These are phyloP conservation scores for Bergia sp. DNA, from an alignment of 92 coral and sea anemone genomes.

Conservation along the genomic window DNA sequence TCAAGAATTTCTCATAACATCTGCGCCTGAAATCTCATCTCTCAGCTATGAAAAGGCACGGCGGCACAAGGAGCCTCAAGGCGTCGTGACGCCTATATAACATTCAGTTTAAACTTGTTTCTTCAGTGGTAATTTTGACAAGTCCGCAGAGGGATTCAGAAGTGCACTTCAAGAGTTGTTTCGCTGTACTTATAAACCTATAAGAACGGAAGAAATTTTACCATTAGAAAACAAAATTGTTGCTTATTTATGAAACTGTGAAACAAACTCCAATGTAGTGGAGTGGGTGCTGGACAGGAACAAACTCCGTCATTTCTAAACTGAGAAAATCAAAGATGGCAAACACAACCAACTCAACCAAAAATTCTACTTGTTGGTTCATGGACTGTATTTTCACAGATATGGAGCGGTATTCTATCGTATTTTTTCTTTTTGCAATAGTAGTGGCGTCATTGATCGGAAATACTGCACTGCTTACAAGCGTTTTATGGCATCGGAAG, in stretches of 20 bases:
- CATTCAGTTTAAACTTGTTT: not conserved
- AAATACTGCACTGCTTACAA: not conserved
- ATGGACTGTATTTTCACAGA: constrained; percentile 6
- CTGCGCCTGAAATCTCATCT: not conserved
- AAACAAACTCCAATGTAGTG: not conserved
- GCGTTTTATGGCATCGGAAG: not conserved
- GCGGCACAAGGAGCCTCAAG: not conserved
- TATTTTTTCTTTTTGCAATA: not conserved
- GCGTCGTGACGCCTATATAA: not conserved
- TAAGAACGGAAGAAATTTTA: too few relatives aligned
- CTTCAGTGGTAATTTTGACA: not conserved
- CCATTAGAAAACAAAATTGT: not conserved
- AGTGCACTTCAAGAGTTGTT: not conserved
- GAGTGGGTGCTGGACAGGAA: not conserved
- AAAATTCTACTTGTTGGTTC: not conserved
- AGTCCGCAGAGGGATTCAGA: not conserved
- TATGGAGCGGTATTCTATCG: not conserved
- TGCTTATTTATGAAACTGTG: not conserved
- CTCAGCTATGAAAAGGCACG: not conserved
- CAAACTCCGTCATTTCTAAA: not conserved
- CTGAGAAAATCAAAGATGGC: not conserved
- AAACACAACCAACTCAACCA: not conserved
- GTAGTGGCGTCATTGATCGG: not conserved
- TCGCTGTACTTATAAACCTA: not conserved
- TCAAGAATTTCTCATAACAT: not conserved